Base-by-base conservation (phyloP, 1,140 invertebrate species). In the Diabrotica undecimpunctata region DNA sequence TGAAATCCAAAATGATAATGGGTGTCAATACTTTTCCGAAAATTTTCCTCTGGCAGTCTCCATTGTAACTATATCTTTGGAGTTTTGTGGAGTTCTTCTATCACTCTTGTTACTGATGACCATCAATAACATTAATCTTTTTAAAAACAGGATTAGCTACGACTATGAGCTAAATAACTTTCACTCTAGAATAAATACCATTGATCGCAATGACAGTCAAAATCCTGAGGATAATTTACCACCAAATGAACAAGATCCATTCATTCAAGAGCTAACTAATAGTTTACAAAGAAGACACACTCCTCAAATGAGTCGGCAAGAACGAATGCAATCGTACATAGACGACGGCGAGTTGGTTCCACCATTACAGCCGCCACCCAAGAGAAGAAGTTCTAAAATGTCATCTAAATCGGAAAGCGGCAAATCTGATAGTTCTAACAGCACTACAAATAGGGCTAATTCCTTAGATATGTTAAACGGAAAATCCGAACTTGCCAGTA, bases 1-100 rank as follows among this genome's bases (percentile, higher is more conserved):
- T 14, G 59, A 66, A 65, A 66, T 70, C 12, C 53, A 52, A 53
- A 66, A 61, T 55, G 53, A 56, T n/a, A 62, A 53, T 5, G 62
- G 51, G 6, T 77, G 75, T 54, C 61, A 67, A 46, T 66, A 72
- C 12, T 74, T 72, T 61, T 71, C 68, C n/a, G 64, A 74, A 54
- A 10, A 52, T 12, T 73, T 74, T 64, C 61, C 65, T 5, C 52
- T 68, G 46, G 70, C 73, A 52, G 52, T 77, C 11, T 64, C 71
- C 0, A n/a, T 67, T n/a, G 52, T 61, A 25, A 73, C 75, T 7
- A 51, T 74, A 36, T 46, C 39, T 14, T 59, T 77, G 35, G 74
- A 72, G 62, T 39, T 65, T 35, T 12, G 71, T 8, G 70, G 70
- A 11, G 41, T 46, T 4, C 2, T 46, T 6, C 41, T 46, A 6